Conservation (phyloP, 2,797 vertebrate genomes). For the Antrozous pallidus region DNA sequence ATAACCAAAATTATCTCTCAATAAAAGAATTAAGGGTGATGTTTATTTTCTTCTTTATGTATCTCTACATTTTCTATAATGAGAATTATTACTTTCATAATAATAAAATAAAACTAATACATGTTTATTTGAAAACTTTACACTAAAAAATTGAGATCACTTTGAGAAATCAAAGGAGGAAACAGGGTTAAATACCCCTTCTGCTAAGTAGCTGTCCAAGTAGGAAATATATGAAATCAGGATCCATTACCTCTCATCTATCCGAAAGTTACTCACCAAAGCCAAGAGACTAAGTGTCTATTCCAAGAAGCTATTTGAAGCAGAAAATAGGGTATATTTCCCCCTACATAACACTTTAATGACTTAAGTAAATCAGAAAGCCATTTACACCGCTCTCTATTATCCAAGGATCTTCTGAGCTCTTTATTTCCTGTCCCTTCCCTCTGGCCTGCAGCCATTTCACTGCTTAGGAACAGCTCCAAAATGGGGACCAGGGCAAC, state of each 20-base stretch:
- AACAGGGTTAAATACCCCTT: slow-evolving; percentile 47
- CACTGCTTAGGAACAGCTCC: slow-evolving; percentile 21
- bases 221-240: slow-evolving; percentile 50
- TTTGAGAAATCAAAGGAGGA: slow-evolving; percentile 50
- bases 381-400: slow-evolving; percentile 60
- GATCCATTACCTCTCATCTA: slow-evolving; percentile 48
- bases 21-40: neutral
- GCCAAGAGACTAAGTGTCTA: slow-evolving; percentile 61
- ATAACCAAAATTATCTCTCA: slow-evolving; percentile 44
- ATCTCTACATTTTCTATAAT: slow-evolving; percentile 39
- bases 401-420: slow-evolving; percentile 47
- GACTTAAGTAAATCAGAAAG: slow-evolving; percentile 70
- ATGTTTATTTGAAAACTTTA: slow-evolving; percentile 60
- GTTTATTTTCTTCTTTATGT: slow-evolving; percentile 31
- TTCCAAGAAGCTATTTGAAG: slow-evolving; percentile 48
- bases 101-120: slow-evolving; percentile 63
- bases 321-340: slow-evolving; percentile 48
- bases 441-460: slow-evolving; percentile 38
- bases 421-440: slow-evolving; percentile 48
- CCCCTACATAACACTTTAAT: slow-evolving; percentile 52
- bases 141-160: slow-evolving; percentile 54
- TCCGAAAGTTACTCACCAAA: slow-evolving; percentile 58
- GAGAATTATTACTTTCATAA: slow-evolving; percentile 41
- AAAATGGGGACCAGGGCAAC: neutral
- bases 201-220: slow-evolving; percentile 34